Percentiles rank a stretch among this genome's conserved stretches.
These are phyloP conservation scores for Porites lobata DNA, from an alignment of 92 coral and sea anemone genomes.

Conservation along the genomic window DNA sequence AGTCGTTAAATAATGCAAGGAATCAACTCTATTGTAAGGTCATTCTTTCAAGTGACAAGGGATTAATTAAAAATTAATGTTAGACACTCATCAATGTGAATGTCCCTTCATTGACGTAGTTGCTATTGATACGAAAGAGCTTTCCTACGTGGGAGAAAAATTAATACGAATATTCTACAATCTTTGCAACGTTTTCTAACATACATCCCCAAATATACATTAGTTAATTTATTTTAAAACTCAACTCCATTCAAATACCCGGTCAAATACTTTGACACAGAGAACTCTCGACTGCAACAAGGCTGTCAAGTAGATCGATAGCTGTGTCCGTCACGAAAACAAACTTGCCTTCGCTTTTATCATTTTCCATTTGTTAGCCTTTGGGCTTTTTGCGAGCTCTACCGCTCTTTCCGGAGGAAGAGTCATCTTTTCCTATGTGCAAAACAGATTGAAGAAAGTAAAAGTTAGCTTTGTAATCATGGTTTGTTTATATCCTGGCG, in stretches of 20 bases:
- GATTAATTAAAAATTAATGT: constrained; percentile 27
- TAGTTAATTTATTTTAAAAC: too few species aligned
- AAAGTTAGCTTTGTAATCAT: constrained; percentile 10
- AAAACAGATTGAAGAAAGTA: constrained; percentile 7
- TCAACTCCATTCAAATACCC: too few species aligned
- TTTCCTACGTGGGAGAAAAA: neutral
- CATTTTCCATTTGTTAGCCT: constrained; percentile 97
- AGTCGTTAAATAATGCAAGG: neutral
- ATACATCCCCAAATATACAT: neutral
- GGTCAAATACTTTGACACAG: too few species aligned
- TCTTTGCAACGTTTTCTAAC: neutral
- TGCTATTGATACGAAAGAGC: neutral
- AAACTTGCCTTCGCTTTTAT: constrained; percentile 89
- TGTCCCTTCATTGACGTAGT: constrained; percentile 16
- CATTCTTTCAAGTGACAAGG: constrained; percentile 7
- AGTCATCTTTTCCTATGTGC: constrained; percentile 92
- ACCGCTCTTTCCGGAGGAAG: constrained; percentile 95
- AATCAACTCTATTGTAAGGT: constrained; percentile 1
- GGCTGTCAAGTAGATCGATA: too few species aligned
- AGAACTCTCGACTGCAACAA: neutral
- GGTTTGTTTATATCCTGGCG: constrained; percentile 30
- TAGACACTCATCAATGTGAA: neutral
- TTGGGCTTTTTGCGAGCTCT: constrained; percentile 92
- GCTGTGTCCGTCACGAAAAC: neutral
- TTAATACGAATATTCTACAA: neutral